A percentile compares a stretch with the other conserved stretches of the same genome.
Conservation (phyloP, 2,888 invertebrate species). For the Eupithecia vulgata region DNA sequence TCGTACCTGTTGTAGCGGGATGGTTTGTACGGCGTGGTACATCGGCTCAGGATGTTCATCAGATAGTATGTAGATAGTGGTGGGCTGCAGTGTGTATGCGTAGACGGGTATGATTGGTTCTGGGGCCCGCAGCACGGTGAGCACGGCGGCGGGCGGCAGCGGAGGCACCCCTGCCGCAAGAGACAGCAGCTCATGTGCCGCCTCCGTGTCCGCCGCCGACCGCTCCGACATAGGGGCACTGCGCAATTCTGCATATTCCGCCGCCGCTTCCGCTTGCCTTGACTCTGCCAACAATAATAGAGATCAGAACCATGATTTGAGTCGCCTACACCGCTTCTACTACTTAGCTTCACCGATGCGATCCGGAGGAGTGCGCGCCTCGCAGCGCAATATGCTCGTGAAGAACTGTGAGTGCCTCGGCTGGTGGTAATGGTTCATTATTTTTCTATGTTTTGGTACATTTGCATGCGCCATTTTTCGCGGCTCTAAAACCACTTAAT, state of each 20-base stretch:
- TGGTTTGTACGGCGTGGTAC: slow-evolving; percentile 62
- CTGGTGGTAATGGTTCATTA: no score
- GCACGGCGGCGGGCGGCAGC: slow-evolving; percentile 87
- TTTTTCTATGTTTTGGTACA: no score
- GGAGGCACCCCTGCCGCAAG: slow-evolving; percentile 91
- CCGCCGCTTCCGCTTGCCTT: slow-evolving; percentile 17
- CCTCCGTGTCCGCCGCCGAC: slow-evolving; percentile 93
- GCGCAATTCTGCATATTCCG: slow-evolving; percentile 24
- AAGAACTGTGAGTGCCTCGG: no score
- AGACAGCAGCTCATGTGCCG: slow-evolving; percentile 92
- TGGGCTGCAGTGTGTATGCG: slow-evolving; percentile 87
- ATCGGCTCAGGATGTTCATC: slow-evolving; percentile 65
- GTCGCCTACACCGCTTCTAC: no score
- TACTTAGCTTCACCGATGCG: no score
- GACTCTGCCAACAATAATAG: neutral
- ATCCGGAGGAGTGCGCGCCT: no score
- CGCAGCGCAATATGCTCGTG: no score
- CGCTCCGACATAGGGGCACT: slow-evolving; percentile 72
- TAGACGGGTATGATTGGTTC: slow-evolving; percentile 72
- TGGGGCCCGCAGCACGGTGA: slow-evolving; percentile 69
- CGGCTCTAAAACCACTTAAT: no score
- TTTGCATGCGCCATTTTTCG: no score
- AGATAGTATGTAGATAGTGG: slow-evolving; percentile 68
- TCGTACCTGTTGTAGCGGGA: slow-evolving; percentile 55
- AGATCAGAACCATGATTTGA: neutral